Base-by-base conservation (phyloP, 2,888 invertebrate species). In the Conops quadrifasciatus region DNA sequence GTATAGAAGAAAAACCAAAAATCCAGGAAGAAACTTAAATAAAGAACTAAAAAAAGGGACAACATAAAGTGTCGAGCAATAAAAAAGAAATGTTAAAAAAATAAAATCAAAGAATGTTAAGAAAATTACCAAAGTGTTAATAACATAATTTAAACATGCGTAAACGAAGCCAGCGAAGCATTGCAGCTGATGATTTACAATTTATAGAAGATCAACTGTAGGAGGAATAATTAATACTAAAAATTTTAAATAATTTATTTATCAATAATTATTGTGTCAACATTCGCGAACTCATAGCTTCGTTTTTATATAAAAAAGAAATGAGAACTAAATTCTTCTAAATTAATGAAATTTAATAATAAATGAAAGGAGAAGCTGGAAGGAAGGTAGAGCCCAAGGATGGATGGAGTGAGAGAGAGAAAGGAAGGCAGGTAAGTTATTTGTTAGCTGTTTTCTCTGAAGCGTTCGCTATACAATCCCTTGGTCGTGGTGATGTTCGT, bases 31-130 rank as follows among this genome's bases (percentile, higher is more conserved):
- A 78, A 72, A 78, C 79, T 81, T 78, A 80, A 77, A 77, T 36
- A 80, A 72, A 72, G 56, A 82, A 82, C 76, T 24, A 71, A 83
- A 82, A 64, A 78, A 83, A 81, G 74, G 83, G 82, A 83, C 82
- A 83, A 83, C 77, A 72, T 4, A 81, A 76, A 74, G 70, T 62
- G 74, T 75, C 45, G 59, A 67, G 74, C 76, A 82, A 80, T 76
- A 5, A 77, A 82, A 81, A 78, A 75, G 51, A 73, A 78, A 75
- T 28, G 26, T 71, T 67, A 66, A 73, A 74, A 43, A 72, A 63
- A 30, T 70, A 56, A 68, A 71, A 68, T 53, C n/a, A 78, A 75
- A 47, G 73, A 78, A 75, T 28, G 26, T 71, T 67, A 66, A 73
- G 73, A 43, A 72, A 63, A 30, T 70, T 47, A 68, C 70, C 47